Evolutionary conservation across 2,113 vertebrate species (phyloP).

Genomic region (Glareola pratincola): DNA sequence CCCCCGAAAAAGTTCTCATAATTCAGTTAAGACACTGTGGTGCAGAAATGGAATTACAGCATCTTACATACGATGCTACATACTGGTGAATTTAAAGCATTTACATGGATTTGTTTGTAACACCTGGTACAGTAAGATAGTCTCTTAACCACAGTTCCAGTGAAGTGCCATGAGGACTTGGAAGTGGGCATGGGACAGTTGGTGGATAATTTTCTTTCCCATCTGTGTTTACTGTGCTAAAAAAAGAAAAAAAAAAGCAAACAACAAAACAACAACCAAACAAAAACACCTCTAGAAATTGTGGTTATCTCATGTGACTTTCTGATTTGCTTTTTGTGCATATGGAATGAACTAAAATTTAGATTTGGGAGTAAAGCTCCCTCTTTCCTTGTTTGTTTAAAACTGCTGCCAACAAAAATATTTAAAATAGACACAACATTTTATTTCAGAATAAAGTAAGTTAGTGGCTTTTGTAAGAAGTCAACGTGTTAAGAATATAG

Average conservation of each 20-base stretch:
- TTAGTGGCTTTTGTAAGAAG: neutral
- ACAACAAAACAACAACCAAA: too few relatives aligned
- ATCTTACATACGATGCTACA: fast-evolving
- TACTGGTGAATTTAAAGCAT: neutral
- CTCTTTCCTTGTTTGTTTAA: neutral
- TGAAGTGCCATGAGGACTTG: neutral
- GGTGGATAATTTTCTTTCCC: neutral
- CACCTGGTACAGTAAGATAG: neutral
- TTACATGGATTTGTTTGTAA: fast-evolving
- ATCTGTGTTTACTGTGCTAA: neutral
- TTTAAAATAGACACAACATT: neutral
- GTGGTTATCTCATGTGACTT: neutral
- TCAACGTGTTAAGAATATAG: neutral
- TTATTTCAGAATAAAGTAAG: neutral
- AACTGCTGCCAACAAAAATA: neutral
- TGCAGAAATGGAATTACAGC: neutral
- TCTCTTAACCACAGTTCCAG: neutral
- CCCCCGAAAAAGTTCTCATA: fast-evolving
- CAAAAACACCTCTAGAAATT: neutral
- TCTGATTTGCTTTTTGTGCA: neutral
- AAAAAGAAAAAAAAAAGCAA: too few relatives aligned
- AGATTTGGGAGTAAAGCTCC: neutral
- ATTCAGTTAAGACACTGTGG: neutral
- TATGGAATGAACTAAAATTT: neutral
- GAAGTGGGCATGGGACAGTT: neutral